Evolutionary conservation across 1,140 invertebrate species (phyloP).

Genomic region (Drosophila nigrodunni): DNA sequence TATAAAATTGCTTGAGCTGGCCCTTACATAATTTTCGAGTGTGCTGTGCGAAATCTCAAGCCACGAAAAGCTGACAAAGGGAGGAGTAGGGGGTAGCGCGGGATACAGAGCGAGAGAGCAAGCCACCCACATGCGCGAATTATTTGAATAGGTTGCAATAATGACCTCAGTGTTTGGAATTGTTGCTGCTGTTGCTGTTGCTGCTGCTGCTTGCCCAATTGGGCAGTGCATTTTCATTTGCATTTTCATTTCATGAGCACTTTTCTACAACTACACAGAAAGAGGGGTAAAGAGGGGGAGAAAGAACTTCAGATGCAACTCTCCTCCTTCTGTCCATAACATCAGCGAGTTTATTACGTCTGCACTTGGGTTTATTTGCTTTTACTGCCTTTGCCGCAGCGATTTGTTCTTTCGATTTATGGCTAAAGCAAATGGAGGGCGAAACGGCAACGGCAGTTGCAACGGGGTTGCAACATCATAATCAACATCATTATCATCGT

Average conservation of each 20-base stretch:
- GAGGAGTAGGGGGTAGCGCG: neutral
- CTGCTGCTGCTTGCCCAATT: slow-evolving; percentile 9
- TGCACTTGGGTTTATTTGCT: slow-evolving; percentile 82
- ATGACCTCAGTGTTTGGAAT: slow-evolving; percentile 57
- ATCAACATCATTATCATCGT: slow-evolving; percentile 18
- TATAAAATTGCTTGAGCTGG: slow-evolving; percentile 39
- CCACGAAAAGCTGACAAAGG: neutral
- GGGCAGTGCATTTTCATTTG: slow-evolving; percentile 42
- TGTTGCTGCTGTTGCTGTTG: slow-evolving; percentile 21
- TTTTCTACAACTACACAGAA: slow-evolving; percentile 28
- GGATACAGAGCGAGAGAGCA: neutral
- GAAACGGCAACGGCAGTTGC: slow-evolving; percentile 22
- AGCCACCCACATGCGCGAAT: slow-evolving; percentile 70
- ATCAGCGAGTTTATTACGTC: slow-evolving; percentile 82
- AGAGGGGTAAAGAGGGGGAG: too few species aligned
- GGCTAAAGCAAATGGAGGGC: slow-evolving; percentile 34
- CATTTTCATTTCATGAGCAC: slow-evolving; percentile 34
- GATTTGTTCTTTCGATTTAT: slow-evolving; percentile 84
- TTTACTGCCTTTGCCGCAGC: slow-evolving; percentile 81
- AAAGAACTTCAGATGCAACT: slow-evolving; percentile 50
- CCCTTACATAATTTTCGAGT: slow-evolving; percentile 40
- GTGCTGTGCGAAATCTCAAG: slow-evolving; percentile 24
- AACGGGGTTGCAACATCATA: slow-evolving; percentile 41
- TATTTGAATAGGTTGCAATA: slow-evolving; percentile 80
- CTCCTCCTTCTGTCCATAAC: slow-evolving; percentile 55